Conservation (phyloP, 1,140 invertebrate genomes). For the Listronotus oregonensis region DNA sequence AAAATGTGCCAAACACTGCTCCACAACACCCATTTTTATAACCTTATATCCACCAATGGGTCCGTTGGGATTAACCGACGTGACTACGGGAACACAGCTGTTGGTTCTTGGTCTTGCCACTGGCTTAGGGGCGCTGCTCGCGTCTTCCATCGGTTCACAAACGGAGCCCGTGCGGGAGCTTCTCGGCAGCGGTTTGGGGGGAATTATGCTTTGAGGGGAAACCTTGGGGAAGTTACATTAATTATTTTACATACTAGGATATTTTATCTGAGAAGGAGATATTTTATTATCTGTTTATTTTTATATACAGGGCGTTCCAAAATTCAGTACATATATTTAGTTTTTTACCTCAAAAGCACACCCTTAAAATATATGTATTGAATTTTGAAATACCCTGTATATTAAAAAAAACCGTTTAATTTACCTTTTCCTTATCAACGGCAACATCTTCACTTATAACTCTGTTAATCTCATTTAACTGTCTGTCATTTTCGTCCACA, state of each 20-base stretch:
- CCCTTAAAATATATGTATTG: too few species aligned
- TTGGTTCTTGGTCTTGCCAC: slow-evolving; percentile 74
- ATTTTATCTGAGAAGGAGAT: too few species aligned
- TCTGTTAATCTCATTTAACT: slow-evolving; percentile 9
- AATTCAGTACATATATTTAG: too few species aligned
- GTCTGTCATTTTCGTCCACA: slow-evolving; percentile 22
- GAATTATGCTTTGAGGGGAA: slow-evolving; percentile 43
- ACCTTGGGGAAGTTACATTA: slow-evolving; percentile 3
- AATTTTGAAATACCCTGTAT: too few species aligned
- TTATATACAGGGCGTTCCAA: too few species aligned
- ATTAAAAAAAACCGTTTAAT: background rate
- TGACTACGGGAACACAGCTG: slow-evolving; percentile 60
- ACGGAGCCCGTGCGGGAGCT: slow-evolving; percentile 68
- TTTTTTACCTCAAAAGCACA: too few species aligned
- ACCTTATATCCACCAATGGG: slow-evolving; percentile 72
- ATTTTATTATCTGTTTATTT: too few species aligned
- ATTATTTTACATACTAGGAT: too few species aligned
- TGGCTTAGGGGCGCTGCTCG: slow-evolving; percentile 65
- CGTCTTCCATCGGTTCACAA: slow-evolving; percentile 57
- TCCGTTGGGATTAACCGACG: slow-evolving; percentile 61
- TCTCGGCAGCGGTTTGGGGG: slow-evolving; percentile 77
- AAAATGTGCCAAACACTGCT: slow-evolving; percentile 6
- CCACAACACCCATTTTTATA: slow-evolving; percentile 43
- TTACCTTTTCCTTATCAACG: slow-evolving; percentile 26
- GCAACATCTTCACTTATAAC: slow-evolving; percentile 7